phyloP scores from a whole-genome alignment of 2,888 invertebrate genomes.

The Drosophila stalkeri region DNA sequence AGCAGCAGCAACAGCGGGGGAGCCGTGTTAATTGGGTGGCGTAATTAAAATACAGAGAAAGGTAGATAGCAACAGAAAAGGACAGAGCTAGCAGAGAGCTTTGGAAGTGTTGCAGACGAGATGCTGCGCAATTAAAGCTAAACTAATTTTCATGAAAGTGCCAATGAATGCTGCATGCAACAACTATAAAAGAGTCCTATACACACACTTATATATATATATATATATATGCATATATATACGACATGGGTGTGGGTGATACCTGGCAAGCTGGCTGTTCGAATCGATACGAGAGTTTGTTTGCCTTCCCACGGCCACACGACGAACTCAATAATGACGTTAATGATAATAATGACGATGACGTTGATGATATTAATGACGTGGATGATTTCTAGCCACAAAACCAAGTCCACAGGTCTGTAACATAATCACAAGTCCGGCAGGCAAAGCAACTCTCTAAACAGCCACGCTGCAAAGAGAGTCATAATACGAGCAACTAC shows the following conservation, averaged over 20 bases:
- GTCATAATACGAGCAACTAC: conserved; percentile 68
- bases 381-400: conserved; percentile 46
- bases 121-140: conserved; percentile 65
- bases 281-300: conserved; percentile 50
- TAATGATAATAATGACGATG: conserved; percentile 15
- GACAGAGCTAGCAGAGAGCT: background rate
- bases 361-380: conserved; percentile 19
- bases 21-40: conserved; percentile 66
- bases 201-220: background rate
- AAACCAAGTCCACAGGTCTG: conserved; percentile 30
- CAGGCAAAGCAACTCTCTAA: conserved; percentile 63
- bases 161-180: conserved; percentile 57
- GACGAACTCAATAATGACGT: conserved; percentile 25
- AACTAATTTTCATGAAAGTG: conserved; percentile 70
- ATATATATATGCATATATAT: background rate
- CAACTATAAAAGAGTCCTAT: conserved; percentile 22
- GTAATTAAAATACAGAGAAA: conserved; percentile 66
- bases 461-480: conserved; percentile 63
- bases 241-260: conserved; percentile 40
- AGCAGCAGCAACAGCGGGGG: background rate
- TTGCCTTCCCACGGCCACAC: conserved; percentile 65
- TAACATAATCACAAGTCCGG: conserved; percentile 68
- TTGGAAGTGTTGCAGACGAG: conserved; percentile 28
- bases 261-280: conserved; percentile 22
- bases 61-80: background rate